Evolutionary conservation across 2,888 invertebrate genomes (phyloP).

Genomic region (Acanthosepion esculentum): DNA sequence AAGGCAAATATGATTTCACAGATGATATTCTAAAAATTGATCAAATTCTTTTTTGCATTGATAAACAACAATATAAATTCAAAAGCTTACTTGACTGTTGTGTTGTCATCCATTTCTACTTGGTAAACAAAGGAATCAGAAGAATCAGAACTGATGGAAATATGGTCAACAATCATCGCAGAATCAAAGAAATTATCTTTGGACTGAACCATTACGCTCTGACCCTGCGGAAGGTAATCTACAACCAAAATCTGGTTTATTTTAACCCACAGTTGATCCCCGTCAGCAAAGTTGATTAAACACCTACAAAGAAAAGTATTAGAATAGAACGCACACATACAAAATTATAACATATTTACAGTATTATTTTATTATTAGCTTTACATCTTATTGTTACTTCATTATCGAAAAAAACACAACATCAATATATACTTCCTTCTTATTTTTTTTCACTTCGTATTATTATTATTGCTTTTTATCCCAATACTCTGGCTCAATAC

Average conservation of each 20-base stretch:
- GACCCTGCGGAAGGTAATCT: constrained; percentile 63
- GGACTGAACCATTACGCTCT: constrained; percentile 65
- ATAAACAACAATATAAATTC: neutral
- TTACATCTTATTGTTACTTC: no score
- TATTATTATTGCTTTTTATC: no score
- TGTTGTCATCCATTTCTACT: constrained; percentile 63
- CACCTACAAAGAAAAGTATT: constrained; percentile 53
- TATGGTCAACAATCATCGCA: constrained; percentile 61
- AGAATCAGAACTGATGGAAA: constrained; percentile 46
- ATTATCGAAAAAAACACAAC: no score
- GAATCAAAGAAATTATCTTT: constrained; percentile 63
- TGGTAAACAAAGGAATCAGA: constrained; percentile 54
- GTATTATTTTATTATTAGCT: no score
- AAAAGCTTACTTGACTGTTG: constrained; percentile 57
- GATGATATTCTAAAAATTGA: no score
- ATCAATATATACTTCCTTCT: no score
- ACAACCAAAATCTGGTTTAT: constrained; percentile 61
- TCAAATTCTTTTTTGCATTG: neutral
- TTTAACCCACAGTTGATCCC: constrained; percentile 59
- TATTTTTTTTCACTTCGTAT: no score
- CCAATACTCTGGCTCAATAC: no score
- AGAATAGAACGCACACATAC: neutral
- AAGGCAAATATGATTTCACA: no score
- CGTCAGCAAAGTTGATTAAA: constrained; percentile 67
- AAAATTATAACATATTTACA: no score